These are phyloP conservation scores for Urocitellus parryii DNA, from an alignment of 2,113 vertebrate species.

Conservation along the genomic window DNA sequence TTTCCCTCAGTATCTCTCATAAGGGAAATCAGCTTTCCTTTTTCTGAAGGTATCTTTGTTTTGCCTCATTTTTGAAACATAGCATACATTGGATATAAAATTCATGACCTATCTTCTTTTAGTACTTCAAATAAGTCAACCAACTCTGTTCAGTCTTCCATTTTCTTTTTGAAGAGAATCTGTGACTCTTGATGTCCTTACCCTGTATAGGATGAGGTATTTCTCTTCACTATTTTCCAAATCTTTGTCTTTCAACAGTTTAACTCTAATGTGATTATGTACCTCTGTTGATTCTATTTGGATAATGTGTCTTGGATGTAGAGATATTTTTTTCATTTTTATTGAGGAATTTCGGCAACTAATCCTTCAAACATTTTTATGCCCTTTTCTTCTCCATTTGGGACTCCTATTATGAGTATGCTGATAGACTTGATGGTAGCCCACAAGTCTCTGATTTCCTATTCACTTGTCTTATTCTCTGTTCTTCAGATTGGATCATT, in stretches of 20 bases:
- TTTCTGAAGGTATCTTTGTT: not conserved
- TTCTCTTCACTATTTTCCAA: not conserved
- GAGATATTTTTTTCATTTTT: not conserved
- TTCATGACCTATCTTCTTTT: not conserved
- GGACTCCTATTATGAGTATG: not conserved
- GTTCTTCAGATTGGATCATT: not conserved
- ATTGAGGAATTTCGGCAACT: not conserved
- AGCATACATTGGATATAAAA: not conserved
- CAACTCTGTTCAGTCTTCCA: not conserved
- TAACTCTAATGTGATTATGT: not conserved
- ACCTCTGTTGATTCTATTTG: not conserved
- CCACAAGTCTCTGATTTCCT: not conserved
- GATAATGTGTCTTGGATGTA: not conserved
- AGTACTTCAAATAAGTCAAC: not conserved
- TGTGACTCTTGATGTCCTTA: not conserved
- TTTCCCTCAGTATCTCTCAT: not conserved
- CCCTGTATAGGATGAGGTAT: not conserved
- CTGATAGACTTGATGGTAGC: not conserved
- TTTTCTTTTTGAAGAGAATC: not conserved
- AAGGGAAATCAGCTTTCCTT: not conserved
- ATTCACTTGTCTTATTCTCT: not conserved
- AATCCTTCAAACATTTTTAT: not conserved
- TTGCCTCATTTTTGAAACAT: not conserved
- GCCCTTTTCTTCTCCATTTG: not conserved
- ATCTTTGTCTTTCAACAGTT: not conserved